Conservation (phyloP, 2,888 invertebrate species). For the Apomyelois bistriatella region DNA sequence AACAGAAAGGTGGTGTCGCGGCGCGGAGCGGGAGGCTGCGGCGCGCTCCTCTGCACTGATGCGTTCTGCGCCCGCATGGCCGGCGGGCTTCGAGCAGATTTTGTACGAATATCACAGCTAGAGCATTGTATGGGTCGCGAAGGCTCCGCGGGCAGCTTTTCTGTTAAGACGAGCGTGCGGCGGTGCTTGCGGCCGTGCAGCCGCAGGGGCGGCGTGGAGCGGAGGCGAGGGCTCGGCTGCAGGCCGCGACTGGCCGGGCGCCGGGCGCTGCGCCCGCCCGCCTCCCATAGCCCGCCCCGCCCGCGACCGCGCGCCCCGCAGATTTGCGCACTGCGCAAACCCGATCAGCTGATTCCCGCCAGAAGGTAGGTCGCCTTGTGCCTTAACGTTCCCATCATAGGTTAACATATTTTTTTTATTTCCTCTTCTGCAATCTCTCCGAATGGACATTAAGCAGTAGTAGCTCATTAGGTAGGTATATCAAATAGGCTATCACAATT, state of each 20-base stretch:
- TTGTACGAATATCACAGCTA: conserved; percentile 55
- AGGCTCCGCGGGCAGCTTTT: conserved; percentile 29
- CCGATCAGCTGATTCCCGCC: conserved; percentile 78
- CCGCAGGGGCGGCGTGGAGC: conserved; percentile 30
- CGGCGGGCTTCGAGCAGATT: conserved; percentile 29
- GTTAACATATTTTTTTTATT: conserved; percentile 25
- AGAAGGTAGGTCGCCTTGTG: conserved; percentile 53
- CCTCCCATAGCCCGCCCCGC: conserved; percentile 28
- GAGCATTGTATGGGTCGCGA: conserved; percentile 33
- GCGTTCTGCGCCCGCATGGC: conserved; percentile 46
- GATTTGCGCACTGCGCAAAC: conserved; percentile 78
- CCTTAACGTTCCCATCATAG: conserved; percentile 45
- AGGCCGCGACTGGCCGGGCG: conserved; percentile 56
- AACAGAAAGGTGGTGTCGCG: conserved; percentile 38
- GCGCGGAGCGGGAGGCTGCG: conserved; percentile 47
- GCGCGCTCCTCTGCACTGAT: conserved; percentile 29
- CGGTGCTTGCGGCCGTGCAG: conserved; percentile 26
- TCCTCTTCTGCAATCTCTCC: too few species aligned
- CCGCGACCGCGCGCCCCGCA: conserved; percentile 43
- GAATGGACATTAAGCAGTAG: too few species aligned
- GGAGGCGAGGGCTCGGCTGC: conserved; percentile 36
- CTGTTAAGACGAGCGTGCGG: conserved; percentile 35
- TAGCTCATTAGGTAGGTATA: too few species aligned
- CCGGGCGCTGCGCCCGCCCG: conserved; percentile 46
- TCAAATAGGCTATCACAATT: too few species aligned